Evolutionary conservation across 2,888 invertebrate genomes (phyloP), one percentile per base, ranked within the genome.

Genomic region (Ectobius pallidus): DNA sequence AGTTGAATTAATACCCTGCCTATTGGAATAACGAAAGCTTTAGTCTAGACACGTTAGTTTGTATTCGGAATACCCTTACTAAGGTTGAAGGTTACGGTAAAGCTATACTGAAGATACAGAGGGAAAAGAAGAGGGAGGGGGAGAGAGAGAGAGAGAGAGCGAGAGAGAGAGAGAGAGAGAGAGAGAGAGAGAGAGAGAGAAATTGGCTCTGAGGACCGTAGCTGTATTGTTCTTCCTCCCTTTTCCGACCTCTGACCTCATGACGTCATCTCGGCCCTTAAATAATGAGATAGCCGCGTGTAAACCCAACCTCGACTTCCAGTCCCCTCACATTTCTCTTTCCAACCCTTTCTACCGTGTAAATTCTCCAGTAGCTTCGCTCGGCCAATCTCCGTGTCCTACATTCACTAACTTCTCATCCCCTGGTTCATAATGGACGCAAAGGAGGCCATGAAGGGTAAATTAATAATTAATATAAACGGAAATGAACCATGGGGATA

Each of bases 261-360:
- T 65, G 65, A 65, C 65, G 65, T 65, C 65, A 65, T 65, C 65
- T 65, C 27, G n/a, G n/a, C 25, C 65, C 30, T 46, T 55, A 69
- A 69, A 69, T 69, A 69, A 69, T 69, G 69, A 69, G 39, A 55
- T 69, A 55, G 58, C 32, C 58, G 69, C 55, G 14, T 69, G 69
- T 55, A 69, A 58, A 55, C 58, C 34, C 14, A 42, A 20, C 65
- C n/a, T 18, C 14, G 14, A 25, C 30, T 25, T 9, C 18, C 46
- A 27, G 20, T 18, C 42, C n/a, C n/a, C n/a, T n/a, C n/a, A n/a
- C n/a, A n/a, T n/a, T n/a, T 62, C 62, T 63, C 63, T 42, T 18
- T 68, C 46, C 34, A 3, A 25, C 32, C 20, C 30, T 52, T 30
- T 32, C 69, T 25, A 16, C 46, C 9, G 30, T 65, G 46, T 46